Conservation (phyloP, 2,888 invertebrate species). For the Panorpa germanica region DNA sequence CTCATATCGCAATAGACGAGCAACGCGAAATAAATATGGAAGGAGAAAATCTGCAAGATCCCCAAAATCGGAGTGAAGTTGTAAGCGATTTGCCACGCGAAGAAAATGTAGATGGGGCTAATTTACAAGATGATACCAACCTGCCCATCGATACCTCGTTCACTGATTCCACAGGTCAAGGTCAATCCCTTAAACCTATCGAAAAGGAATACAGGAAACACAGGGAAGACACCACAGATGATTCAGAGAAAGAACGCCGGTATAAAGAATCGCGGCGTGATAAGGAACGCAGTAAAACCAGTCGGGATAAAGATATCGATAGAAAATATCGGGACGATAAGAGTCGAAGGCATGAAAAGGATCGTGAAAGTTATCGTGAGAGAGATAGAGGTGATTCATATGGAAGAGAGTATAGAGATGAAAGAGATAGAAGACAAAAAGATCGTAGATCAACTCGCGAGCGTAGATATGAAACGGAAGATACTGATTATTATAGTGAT, state of each 20-base stretch:
- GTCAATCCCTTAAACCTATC: slow-evolving; percentile 5
- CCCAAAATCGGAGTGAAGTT: slow-evolving; percentile 12
- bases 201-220: slow-evolving; percentile 14
- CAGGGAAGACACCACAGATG: slow-evolving; percentile 25
- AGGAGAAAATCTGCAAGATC: slow-evolving; percentile 33
- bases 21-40: slow-evolving; percentile 36
- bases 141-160: slow-evolving; percentile 3
- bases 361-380: slow-evolving; percentile 11
- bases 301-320: slow-evolving; percentile 7
- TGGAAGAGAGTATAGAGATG: background rate
- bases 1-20: slow-evolving; percentile 14
- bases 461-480: slow-evolving; percentile 38
- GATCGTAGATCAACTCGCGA: slow-evolving; percentile 12
- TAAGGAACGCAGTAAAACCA: background rate
- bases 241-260: slow-evolving; percentile 26
- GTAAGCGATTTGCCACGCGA: slow-evolving; percentile 26
- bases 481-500: slow-evolving; percentile 49
- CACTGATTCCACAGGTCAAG: no score
- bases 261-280: slow-evolving; percentile 16
- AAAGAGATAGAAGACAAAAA: slow-evolving; percentile 15
- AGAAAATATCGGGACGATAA: slow-evolving; percentile 8
- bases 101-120: slow-evolving; percentile 30
- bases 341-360: slow-evolving; percentile 7
- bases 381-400: slow-evolving; percentile 10
- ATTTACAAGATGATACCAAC: slow-evolving; percentile 21